Evolutionary conservation across 2,888 invertebrate genomes (phyloP).

Genomic region (Melanchra persicariae): DNA sequence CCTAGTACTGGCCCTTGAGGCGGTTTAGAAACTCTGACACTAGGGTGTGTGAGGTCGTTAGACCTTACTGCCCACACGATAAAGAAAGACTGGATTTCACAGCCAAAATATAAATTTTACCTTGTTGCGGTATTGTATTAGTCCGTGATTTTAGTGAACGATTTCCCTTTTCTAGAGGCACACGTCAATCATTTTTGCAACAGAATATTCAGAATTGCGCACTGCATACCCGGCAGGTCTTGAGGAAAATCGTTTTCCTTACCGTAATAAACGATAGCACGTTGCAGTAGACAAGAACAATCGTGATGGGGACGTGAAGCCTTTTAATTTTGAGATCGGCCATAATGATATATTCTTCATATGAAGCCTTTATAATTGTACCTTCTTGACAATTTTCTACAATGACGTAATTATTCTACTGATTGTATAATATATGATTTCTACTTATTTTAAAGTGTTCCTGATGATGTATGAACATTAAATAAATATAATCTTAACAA

Average conservation of each 20-base stretch:
- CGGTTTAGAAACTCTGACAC: no score
- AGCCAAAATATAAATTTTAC: not conserved
- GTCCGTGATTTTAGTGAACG: conserved; percentile 7
- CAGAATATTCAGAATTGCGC: conserved; percentile 35
- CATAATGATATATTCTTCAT: conserved; percentile 6
- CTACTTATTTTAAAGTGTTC: not conserved
- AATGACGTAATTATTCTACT: not conserved
- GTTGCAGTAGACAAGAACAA: conserved; percentile 26
- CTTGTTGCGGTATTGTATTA: not conserved
- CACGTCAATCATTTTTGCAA: conserved; percentile 44
- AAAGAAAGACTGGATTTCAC: not conserved
- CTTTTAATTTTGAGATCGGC: conserved; percentile 33
- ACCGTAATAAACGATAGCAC: conserved; percentile 30
- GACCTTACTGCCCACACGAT: no score
- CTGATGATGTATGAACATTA: conserved; percentile 7
- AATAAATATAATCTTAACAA: conserved; percentile 24
- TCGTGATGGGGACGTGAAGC: conserved; percentile 14
- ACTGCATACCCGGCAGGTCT: conserved; percentile 32
- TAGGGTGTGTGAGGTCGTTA: no score
- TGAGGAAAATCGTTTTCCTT: conserved; percentile 58
- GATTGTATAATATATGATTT: not conserved
- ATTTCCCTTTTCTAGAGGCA: conserved; percentile 23
- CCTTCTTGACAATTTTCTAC: conserved; percentile 7
- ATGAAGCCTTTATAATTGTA: conserved; percentile 8
- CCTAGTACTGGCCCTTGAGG: no score